These are phyloP conservation scores for Choristoneura rosaceana DNA, from an alignment of 2,888 invertebrate species.

Conservation along the genomic window DNA sequence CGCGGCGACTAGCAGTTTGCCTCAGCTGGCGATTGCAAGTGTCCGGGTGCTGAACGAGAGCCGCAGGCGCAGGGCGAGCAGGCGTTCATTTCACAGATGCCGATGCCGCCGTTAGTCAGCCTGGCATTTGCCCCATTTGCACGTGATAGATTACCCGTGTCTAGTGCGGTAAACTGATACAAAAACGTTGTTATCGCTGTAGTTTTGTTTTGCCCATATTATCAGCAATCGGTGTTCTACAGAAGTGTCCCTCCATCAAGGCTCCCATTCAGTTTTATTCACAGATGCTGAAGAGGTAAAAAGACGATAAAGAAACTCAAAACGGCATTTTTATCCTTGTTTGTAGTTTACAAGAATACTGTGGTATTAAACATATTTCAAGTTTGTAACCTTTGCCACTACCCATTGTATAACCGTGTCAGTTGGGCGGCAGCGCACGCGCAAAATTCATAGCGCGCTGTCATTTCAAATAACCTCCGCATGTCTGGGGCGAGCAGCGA, in stretches of 20 bases:
- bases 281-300: background rate
- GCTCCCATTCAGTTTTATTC: background rate
- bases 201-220: conserved; percentile 17
- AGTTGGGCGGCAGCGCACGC: conserved; percentile 30
- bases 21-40: background rate
- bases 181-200: conserved; percentile 49
- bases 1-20: background rate
- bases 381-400: conserved; percentile 32
- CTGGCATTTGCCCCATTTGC: conserved; percentile 55
- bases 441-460: conserved; percentile 27
- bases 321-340: background rate
- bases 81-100: conserved; percentile 11
- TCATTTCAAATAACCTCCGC: conserved; percentile 16
- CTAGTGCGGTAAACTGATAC: conserved; percentile 55
- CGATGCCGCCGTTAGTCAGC: conserved; percentile 40
- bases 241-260: conserved; percentile 1
- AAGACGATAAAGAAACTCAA: background rate
- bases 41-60: conserved; percentile 14
- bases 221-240: conserved; percentile 10
- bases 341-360: background rate
- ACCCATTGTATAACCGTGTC: conserved; percentile 35
- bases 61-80: conserved; percentile 18
- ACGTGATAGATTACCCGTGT: conserved; percentile 68
- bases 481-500: conserved; percentile 6
- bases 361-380: conserved; percentile 7